Percentiles rank a stretch among this genome's conserved stretches.
Conservation (phyloP, 2,113 vertebrate species). For the Scolopax mira region DNA sequence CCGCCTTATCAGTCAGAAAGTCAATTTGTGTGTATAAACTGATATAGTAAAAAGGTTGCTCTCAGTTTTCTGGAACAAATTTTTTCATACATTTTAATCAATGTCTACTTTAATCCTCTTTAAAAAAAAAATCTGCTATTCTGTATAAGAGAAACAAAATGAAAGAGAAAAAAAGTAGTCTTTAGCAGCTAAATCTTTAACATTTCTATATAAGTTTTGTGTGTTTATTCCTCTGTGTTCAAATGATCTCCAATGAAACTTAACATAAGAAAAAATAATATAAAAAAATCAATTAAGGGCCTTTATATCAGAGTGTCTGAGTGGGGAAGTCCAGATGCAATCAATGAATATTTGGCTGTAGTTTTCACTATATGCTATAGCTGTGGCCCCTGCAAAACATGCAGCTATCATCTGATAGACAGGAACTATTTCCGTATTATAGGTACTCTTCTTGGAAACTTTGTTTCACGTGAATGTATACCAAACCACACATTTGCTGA, state of each 20-base stretch:
- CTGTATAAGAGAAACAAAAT: neutral
- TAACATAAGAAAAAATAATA: neutral
- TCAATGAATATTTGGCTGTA: neutral
- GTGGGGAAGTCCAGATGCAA: neutral
- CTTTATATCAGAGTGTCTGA: neutral
- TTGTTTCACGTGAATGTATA: neutral
- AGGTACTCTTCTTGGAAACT: neutral
- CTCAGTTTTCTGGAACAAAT: neutral
- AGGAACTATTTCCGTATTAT: neutral
- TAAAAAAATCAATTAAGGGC: neutral
- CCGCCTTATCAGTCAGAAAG: neutral
- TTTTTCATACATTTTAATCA: constrained; percentile 5
- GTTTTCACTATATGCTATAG: neutral
- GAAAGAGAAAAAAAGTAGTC: neutral
- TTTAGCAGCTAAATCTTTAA: neutral
- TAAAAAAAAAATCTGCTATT: neutral
- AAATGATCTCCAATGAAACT: neutral
- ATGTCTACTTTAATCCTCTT: neutral
- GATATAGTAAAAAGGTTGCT: neutral
- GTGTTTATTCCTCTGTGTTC: neutral
- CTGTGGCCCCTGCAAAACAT: neutral
- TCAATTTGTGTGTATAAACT: neutral
- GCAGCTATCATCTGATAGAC: neutral
- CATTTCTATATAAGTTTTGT: neutral
- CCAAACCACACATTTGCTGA: neutral